Base-by-base conservation (phyloP, 2,888 invertebrate species). In the Cephus rjabovi region DNA sequence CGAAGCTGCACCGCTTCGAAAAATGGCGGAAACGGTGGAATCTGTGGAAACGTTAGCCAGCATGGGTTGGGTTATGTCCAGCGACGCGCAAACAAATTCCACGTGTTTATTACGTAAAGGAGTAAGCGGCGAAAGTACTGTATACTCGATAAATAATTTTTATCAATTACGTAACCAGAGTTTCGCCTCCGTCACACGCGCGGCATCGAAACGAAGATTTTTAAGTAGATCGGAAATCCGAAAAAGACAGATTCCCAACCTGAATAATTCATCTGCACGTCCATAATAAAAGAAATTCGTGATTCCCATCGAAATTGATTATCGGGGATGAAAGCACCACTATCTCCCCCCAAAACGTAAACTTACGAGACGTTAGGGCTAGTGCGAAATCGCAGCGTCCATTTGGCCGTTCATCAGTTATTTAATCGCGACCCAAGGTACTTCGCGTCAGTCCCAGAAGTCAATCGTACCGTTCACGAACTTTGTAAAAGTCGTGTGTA, bases 341-440 rank as follows among this genome's bases (percentile, higher is more conserved):
- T 34, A 11, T 23, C 40, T 31, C 31, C 31, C 31, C 56, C 0
- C 0, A 56, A 56, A 56, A 56, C 56, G 23, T 56, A 56, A 56
- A 56, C 56, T 56, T 23, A 56, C 56, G 23, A 56, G 23, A 74
- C 34, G 12, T 30, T 34, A 34, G 30, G 34, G 35, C 30, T 35
- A 74, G 34, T 23, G 71, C 34, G 82, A 86, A 88, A 88, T 88
- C 88, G 85, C 85, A 83, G 80, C 84, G 82, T 81, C 83, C 83
- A 83, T 81, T 82, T 81, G 84, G 82, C 81, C 83, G 81, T 84
- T 86, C 87, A 87, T 88, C 82, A 86, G 86, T 88, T 88, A 88
- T 88, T 88, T 86, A 88, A 85, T 84, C 86, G 83, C 11, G 11
- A 71, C 71, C 33, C 31, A 15, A 71, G 56, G 33, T 34, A 31